Evolutionary conservation across 2,888 invertebrate species (phyloP).

Genomic region (Pristionchus japonicus): DNA sequence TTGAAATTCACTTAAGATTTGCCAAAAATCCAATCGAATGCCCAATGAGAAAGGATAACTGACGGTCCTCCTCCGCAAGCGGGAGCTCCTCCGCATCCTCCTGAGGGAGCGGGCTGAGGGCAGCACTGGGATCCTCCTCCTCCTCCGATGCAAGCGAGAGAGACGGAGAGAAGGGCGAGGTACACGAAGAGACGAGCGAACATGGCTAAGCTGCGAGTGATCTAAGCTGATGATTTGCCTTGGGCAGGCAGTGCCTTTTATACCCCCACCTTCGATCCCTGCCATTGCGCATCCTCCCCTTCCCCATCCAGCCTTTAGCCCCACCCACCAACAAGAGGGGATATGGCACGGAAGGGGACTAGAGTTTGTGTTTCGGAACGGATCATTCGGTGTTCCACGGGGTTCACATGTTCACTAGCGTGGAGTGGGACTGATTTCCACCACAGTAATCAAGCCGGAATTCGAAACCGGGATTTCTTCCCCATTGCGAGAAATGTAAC

Average conservation of each 20-base stretch:
- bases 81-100: constrained; percentile 30
- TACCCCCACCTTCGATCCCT: not conserved
- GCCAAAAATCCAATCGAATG: no score
- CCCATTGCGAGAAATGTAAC: no score
- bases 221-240: not conserved
- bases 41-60: not conserved
- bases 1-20: no score
- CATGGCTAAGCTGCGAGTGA: not conserved
- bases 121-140: constrained; percentile 36
- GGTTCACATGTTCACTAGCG: no score
- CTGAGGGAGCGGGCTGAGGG: not conserved
- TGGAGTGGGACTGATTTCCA: no score
- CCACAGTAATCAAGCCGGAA: no score
- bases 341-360: no score
- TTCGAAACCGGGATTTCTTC: no score
- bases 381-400: no score
- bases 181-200: constrained; percentile 18
- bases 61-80: constrained; percentile 30
- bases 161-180: constrained; percentile 12
- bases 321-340: no score
- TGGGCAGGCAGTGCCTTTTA: not conserved
- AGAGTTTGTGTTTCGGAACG: no score
- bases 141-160: constrained; percentile 40
- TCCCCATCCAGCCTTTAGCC: no score
- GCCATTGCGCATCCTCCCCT: not conserved